Percentiles rank a stretch among this genome's conserved stretches.
These are phyloP conservation scores for Acanthosoma haemorrhoidale DNA, from an alignment of 2,888 invertebrate genomes.

Conservation along the genomic window DNA sequence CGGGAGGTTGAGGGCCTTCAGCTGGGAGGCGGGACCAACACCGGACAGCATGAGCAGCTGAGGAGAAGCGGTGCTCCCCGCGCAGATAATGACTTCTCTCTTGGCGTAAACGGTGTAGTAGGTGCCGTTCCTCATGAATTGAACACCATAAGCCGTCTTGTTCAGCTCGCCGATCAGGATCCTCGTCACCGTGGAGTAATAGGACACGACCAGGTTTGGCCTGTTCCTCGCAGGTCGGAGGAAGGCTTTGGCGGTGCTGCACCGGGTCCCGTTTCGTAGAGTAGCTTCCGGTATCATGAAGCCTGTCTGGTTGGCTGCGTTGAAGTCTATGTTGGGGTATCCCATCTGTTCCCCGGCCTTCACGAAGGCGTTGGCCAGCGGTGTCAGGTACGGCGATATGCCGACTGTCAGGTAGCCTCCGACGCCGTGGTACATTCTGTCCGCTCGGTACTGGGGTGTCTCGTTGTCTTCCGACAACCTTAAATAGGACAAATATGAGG, in stretches of 20 bases:
- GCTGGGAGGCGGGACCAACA: conserved; percentile 42
- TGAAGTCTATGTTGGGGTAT: conserved; percentile 32
- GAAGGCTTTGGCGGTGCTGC: conserved; percentile 32
- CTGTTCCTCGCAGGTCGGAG: conserved; percentile 44
- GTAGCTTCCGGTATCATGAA: conserved; percentile 21
- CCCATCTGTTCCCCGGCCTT: conserved; percentile 38
- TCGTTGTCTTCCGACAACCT: conserved; percentile 44
- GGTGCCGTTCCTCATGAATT: conserved; percentile 42
- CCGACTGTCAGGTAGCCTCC: conserved; percentile 42
- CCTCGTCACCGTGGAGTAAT: conserved; percentile 43
- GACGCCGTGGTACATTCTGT: conserved; percentile 39
- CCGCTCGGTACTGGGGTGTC: conserved; percentile 33
- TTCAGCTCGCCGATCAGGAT: conserved; percentile 40
- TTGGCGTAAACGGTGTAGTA: conserved; percentile 44
- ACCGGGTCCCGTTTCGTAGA: conserved; percentile 22
- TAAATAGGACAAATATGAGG: background rate
- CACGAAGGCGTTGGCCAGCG: conserved; percentile 38
- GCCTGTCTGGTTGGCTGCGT: conserved; percentile 27
- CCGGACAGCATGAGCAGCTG: conserved; percentile 53
- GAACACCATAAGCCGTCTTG: conserved; percentile 51
- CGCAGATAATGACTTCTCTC: conserved; percentile 51
- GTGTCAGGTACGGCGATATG: conserved; percentile 36
- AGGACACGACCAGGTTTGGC: conserved; percentile 45
- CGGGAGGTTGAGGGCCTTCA: conserved; percentile 42
- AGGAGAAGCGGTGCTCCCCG: conserved; percentile 52